These are phyloP conservation scores for Echinops telfairi DNA, from an alignment of 2,113 vertebrate genomes.

Conservation along the genomic window DNA sequence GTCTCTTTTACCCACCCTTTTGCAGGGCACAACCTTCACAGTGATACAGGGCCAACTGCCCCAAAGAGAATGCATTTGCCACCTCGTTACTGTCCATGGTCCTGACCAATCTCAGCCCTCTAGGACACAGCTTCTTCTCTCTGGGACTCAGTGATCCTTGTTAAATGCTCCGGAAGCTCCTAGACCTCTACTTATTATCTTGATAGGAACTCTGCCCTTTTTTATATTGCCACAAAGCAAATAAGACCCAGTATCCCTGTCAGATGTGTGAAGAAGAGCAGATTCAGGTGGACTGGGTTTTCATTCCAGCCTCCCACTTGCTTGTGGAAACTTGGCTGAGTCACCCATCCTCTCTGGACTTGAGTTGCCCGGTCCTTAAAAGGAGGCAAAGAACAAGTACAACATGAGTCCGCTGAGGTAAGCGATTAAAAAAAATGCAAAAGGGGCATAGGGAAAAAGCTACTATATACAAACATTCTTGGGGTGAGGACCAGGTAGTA, in stretches of 20 bases:
- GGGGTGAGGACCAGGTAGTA: too few species aligned
- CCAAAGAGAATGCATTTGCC: background rate
- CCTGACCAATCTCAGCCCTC: background rate
- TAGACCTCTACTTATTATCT: background rate
- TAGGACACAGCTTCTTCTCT: background rate
- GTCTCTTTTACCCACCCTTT: background rate
- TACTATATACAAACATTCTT: too few species aligned
- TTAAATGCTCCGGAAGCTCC: background rate
- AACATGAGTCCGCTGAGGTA: too few species aligned
- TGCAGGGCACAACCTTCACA: background rate
- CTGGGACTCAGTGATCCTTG: background rate
- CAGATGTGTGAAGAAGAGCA: background rate
- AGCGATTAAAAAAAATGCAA: too few species aligned
- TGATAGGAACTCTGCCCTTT: background rate
- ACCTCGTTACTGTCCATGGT: slow-evolving; percentile 59
- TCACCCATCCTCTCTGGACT: background rate
- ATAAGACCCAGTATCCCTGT: background rate
- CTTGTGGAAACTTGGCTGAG: background rate
- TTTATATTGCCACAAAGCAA: background rate
- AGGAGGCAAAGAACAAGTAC: background rate
- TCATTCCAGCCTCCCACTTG: background rate
- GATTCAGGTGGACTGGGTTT: background rate
- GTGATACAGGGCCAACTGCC: background rate
- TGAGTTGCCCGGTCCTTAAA: slow-evolving; percentile 22
- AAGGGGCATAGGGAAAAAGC: too few species aligned